A percentile compares a stretch with the other conserved stretches of the same genome.
Evolutionary conservation across 2,888 invertebrate species (phyloP).

Genomic region (Tipula lateralis): DNA sequence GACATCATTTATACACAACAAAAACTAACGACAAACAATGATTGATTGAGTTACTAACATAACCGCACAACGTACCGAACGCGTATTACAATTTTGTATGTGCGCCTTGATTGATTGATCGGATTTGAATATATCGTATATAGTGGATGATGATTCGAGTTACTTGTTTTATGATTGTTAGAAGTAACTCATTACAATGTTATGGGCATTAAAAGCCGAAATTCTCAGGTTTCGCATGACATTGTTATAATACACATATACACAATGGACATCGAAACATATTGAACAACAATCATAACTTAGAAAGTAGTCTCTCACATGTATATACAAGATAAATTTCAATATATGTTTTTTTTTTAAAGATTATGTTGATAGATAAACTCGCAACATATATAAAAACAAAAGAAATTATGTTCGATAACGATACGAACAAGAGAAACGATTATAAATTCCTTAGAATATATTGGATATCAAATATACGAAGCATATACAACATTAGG

Average conservation of each 20-base stretch:
- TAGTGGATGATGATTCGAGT: background rate
- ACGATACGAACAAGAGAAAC: background rate
- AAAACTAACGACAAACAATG: background rate
- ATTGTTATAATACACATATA: background rate
- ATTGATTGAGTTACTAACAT: background rate
- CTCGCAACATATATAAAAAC: background rate
- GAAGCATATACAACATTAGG: background rate
- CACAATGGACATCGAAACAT: background rate
- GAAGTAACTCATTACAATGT: background rate
- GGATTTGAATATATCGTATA: background rate
- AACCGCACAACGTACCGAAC: background rate
- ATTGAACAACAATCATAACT: background rate
- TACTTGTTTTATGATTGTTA: background rate
- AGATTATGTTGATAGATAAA: background rate
- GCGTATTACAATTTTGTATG: background rate
- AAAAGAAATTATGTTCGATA: conserved; percentile 19
- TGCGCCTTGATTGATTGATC: background rate
- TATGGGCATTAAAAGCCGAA: background rate
- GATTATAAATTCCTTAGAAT: background rate
- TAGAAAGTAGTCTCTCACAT: background rate
- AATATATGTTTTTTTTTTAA: background rate
- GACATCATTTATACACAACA: background rate
- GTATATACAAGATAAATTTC: background rate
- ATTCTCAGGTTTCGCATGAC: background rate
- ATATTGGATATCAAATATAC: background rate